Percentiles rank a stretch among this genome's conserved stretches.
Evolutionary conservation across 2,797 vertebrate genomes (phyloP).

Genomic region (Jordanella pulchra): DNA sequence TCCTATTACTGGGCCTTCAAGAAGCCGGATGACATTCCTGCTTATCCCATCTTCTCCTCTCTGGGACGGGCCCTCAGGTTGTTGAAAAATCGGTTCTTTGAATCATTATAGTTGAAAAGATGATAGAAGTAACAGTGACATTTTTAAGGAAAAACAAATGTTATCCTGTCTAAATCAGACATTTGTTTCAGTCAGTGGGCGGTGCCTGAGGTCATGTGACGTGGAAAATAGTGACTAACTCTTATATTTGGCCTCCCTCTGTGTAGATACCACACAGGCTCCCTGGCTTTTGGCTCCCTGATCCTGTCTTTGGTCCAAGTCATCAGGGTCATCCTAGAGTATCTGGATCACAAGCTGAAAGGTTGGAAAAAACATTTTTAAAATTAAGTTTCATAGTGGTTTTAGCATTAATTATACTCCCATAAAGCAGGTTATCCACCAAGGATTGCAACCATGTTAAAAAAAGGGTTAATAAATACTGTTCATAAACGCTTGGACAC

Average conservation of each 20-base stretch:
- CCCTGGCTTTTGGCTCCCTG: constrained; percentile 92
- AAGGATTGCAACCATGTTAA: no score
- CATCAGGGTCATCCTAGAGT: constrained; percentile 90
- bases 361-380: constrained; percentile 67
- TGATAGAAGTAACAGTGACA: background rate
- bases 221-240: constrained; percentile 4
- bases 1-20: constrained; percentile 98
- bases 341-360: constrained; percentile 94
- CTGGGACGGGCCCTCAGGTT: constrained; percentile 91
- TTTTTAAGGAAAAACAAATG: background rate
- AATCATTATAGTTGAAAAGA: background rate
- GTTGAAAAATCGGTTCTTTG: background rate
- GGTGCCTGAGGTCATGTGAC: background rate
- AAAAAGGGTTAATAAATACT: background rate
- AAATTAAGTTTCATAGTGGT: background rate
- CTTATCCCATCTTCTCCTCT: constrained; percentile 89
- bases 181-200: constrained; percentile 10
- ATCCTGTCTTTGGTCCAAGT: constrained; percentile 91
- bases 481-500: no score
- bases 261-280: constrained; percentile 92
- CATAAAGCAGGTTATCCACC: background rate
- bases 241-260: constrained; percentile 14
- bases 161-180: constrained; percentile 1
- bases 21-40: constrained; percentile 90
- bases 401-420: background rate